phyloP scores from a whole-genome alignment of 2,113 vertebrate species.

The Leptodactylus fuscus region DNA sequence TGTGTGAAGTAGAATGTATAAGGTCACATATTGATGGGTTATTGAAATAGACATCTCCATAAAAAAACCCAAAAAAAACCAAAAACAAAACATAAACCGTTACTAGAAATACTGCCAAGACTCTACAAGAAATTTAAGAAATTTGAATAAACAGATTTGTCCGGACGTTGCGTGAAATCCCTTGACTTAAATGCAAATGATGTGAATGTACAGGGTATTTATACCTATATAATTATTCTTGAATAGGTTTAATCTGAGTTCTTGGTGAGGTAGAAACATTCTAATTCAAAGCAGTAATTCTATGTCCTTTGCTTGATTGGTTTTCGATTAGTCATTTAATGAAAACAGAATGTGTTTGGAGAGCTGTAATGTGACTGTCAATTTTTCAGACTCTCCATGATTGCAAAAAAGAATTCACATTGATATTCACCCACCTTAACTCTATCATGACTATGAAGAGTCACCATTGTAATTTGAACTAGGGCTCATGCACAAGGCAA shows the following conservation, averaged over 20 bases:
- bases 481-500: not conserved
- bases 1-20: too few relatives aligned
- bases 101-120: too few relatives aligned
- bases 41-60: too few relatives aligned
- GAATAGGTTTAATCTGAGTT: constrained; percentile 65
- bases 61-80: too few relatives aligned
- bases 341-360: constrained; percentile 79
- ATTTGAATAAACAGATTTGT: constrained; percentile 18
- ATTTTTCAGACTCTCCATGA: constrained; percentile 71
- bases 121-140: not conserved
- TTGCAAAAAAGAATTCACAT: constrained; percentile 67
- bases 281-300: constrained; percentile 67
- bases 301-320: constrained; percentile 68
- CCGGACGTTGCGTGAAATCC: constrained; percentile 4
- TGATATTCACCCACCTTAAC: constrained; percentile 64
- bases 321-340: constrained; percentile 80
- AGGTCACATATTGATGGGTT: too few relatives aligned
- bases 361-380: constrained; percentile 69
- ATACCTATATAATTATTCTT: constrained; percentile 61
- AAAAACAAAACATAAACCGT: too few relatives aligned
- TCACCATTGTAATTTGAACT: not conserved
- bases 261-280: constrained; percentile 62
- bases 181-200: constrained; percentile 47
- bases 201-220: constrained; percentile 47
- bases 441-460: constrained; percentile 49